Evolutionary conservation across 2,113 vertebrate genomes (phyloP), one percentile per base, ranked within the genome.

Genomic region (Malurus melanocephalus): DNA sequence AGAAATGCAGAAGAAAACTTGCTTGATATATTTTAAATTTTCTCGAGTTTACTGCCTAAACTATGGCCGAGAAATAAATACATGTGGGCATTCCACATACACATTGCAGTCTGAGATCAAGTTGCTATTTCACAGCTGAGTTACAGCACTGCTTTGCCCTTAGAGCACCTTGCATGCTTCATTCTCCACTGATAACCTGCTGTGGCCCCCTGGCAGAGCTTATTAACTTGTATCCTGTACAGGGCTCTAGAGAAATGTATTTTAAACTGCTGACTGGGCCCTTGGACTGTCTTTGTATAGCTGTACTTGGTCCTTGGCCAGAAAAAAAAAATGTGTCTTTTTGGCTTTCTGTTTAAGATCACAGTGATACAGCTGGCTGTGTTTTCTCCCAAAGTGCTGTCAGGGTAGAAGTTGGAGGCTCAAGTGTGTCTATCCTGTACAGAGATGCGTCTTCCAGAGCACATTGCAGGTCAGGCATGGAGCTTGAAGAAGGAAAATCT

Each of bases 221-320:
- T 78, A 90, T 61, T 86, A 88, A 20, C 74, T 78, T 64, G 27
- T 66, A 71, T 75, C 61, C 65, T 30, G 5, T 64, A 48, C 13
- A 48, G 55, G 35, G 43, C 85, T 87, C 38, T 62, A 49, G 48
- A 72, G 67, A 60, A 84, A 56, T 49, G n/a, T 42, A 23, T 72
- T 91, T 89, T 72, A 67, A 82, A 71, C 61, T 88, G 80, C 68
- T 91, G 61, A 52, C 28, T 77, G 72, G 19, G 40, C 40, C 64
- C 28, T 43, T 55, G 68, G 43, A 46, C 69, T 91, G 5, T 67
- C 45, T 72, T 49, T 53, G 60, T 32, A 9, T 46, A 69, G 62
- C 43, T 35, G 14, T 52, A 26, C 62, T 79, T 75, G 59, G n/a
- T 57, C 42, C 55, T 76, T 73, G 43, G 60, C 85, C 55, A 61